Base-by-base conservation (phyloP, 2,113 vertebrate genomes). In the Tamias sibiricus region DNA sequence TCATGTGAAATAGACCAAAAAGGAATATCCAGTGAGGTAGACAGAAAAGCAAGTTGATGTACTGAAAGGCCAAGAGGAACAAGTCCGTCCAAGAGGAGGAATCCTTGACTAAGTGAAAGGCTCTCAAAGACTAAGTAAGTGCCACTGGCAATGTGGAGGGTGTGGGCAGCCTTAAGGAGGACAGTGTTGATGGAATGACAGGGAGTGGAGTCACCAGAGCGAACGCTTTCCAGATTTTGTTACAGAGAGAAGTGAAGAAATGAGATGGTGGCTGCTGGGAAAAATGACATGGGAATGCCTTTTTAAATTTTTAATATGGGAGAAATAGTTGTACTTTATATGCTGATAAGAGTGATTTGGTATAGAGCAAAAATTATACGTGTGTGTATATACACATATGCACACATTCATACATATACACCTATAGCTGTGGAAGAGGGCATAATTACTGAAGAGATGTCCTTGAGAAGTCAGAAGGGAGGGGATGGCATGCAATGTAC, bases 211-310 rank as follows among this genome's bases (percentile, higher is more conserved):
- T 69, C 19, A 24, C 47, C 32, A 1, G 30, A 16, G 49, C 4
- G 9, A 10, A 17, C 6, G 0, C 40, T 49, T 12, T 75, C 40
- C 47, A 59, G 0, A 17, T 74, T 72, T 32, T 26, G 0, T n/a
- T 28, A 28, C 14, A 62, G 14, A 83, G 68, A 57, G 22, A 89
- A 47, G 16, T 35, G 5, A 76, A 84, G 28, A 59, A 40, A 57
- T 71, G 59, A 6, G 35, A 11, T 0, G 2, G 35, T 49, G 35
- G 42, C 37, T 64, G 3, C 32, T 57, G 35, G 40, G 20, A 35
- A 66, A 59, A 52, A 22, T 74, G n/a, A 16, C 57, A 59, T 26
- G 24, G 52, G 26, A 49, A 10, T 19, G 59, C 8, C 28, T 59
- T 49, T 49, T 49, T 49, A 12, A 49, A 12, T 68, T 32, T 54